phyloP scores from a whole-genome alignment of 2,797 vertebrate genomes.

The Aldrovandia affinis region DNA sequence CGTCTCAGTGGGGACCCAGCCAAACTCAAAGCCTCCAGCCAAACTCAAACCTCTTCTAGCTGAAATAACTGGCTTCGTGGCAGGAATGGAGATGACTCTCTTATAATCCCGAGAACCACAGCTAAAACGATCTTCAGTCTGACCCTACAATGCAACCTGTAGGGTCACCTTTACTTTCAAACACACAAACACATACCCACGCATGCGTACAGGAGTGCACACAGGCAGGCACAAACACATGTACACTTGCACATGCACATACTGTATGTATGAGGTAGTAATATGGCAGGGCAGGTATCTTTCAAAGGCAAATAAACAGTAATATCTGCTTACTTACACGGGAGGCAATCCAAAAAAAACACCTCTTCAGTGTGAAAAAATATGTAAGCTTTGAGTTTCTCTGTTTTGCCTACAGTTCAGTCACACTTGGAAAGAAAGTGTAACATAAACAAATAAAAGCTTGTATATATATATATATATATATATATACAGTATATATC shows the following conservation, averaged over 20 bases:
- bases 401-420: constrained; percentile 3
- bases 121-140: neutral
- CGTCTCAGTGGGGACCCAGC: constrained; percentile 5
- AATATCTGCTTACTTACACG: constrained; percentile 2
- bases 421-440: constrained; percentile 8
- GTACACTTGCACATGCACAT: neutral
- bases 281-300: constrained; percentile 18
- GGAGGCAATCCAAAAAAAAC: constrained; percentile 22
- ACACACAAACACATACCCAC: neutral
- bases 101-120: neutral
- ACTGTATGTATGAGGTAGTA: neutral
- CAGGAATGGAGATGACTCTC: neutral
- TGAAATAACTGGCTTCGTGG: neutral
- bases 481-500: too few species aligned
- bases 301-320: constrained; percentile 22
- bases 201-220: neutral
- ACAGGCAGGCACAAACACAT: neutral
- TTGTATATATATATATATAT: neutral
- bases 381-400: neutral
- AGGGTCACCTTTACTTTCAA: neutral
- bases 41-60: neutral
- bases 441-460: constrained; percentile 24
- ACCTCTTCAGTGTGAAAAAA: neutral
- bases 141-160: neutral
- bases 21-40: neutral